These are phyloP conservation scores for Diplolepis rosae DNA, from an alignment of 2,888 invertebrate species.

Conservation along the genomic window DNA sequence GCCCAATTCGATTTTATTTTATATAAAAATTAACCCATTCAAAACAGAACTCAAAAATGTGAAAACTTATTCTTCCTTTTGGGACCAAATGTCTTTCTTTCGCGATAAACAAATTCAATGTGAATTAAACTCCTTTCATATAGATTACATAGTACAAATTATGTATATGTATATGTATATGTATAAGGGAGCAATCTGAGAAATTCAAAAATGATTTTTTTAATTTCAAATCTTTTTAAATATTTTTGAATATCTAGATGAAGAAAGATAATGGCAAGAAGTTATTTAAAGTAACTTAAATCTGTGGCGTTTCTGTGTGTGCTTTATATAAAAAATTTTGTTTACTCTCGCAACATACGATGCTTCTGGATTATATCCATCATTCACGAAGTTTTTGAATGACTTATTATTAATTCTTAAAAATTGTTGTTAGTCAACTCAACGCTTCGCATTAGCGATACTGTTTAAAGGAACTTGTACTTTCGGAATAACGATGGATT, in stretches of 20 bases:
- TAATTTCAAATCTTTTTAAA: not conserved
- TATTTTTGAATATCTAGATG: not conserved
- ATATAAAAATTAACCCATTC: slow-evolving; percentile 15
- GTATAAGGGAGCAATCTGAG: not conserved
- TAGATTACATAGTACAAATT: not conserved
- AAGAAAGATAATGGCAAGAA: not conserved
- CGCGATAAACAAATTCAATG: not conserved
- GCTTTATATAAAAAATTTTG: not conserved
- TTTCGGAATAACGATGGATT: slow-evolving; percentile 7
- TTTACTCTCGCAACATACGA: not conserved
- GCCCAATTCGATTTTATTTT: slow-evolving; percentile 26
- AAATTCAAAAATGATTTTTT: not conserved
- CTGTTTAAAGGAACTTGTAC: slow-evolving; percentile 7
- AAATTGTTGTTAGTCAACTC: not conserved
- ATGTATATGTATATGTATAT: too few species aligned
- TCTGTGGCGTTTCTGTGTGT: not conserved
- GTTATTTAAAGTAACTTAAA: not conserved
- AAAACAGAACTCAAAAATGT: not conserved
- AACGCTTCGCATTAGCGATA: not conserved
- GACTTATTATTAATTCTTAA: not conserved
- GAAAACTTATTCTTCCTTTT: not conserved
- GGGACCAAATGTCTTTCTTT: slow-evolving; percentile 1
- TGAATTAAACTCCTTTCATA: not conserved
- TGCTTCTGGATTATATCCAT: not conserved
- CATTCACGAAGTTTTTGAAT: not conserved